Base-by-base conservation (phyloP, 2,113 vertebrate species). In the Ammodytes marinus region DNA sequence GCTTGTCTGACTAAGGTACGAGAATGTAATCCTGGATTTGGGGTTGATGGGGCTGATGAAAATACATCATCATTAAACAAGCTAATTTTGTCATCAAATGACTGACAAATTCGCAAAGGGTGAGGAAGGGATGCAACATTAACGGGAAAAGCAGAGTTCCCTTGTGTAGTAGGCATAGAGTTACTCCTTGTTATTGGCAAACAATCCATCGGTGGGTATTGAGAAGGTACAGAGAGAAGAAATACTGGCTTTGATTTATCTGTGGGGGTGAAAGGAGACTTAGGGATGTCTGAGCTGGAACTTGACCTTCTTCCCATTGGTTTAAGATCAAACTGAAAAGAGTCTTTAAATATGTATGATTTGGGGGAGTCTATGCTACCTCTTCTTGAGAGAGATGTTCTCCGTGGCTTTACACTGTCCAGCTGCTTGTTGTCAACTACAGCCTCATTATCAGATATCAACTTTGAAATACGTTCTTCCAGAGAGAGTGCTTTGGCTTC, bases 311-410 rank as follows among this genome's bases (percentile, higher is more conserved):
- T 96, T 79, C 97, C 97, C 80, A 97, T 95, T 37, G 98, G 98
- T 89, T 99, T 99, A 57, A 99, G 94, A 89, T 99, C 98, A 95
- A 99, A 99, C 88, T 99, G 98, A 94, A 99, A 99, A 71, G 98
- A 99, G 88, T 99, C 98, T 94, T 99, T 99, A 90, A 99, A 99
- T 92, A 99, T 99, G 74, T 99, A 99, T 0, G 98, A 99, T 87
- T 99, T 99, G 0, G 98, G 98, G 14, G 98, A 99, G 89, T 99
- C 98, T 75, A 99, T 99, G 88, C 98, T 99, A 17, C 98, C 98
- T 93, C 97, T 96, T 84, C 98, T 95, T 0, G 98, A 99, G 60
- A 99, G 96, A 69, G 98, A 99, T 3, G 98, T 99, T 87, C 98
- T 96, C 85, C 97, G 96, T 39, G 98, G 98, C 91, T 99, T 99